These are phyloP conservation scores for Pegea sp. DNA, from an alignment of 23 tunicate species.

Conservation along the genomic window DNA sequence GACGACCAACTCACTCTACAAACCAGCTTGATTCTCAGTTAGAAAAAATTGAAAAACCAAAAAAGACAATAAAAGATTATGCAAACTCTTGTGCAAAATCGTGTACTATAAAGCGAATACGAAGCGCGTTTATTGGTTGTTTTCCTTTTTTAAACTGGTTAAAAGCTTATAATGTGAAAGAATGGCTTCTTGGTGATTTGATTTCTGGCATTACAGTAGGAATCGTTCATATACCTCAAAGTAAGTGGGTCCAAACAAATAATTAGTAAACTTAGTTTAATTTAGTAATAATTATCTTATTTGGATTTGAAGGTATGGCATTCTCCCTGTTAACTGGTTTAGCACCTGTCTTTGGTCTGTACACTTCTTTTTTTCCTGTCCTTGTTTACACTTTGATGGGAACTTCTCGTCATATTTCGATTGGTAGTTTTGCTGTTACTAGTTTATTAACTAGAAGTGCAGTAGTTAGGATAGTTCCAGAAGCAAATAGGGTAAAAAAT, in stretches of 20 bases:
- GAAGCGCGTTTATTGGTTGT: conserved; percentile 8
- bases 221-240: conserved; percentile 86
- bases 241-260: conserved; percentile 11
- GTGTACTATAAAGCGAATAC: conserved; percentile 5
- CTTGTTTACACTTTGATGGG: conserved; percentile 85
- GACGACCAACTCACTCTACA: not conserved
- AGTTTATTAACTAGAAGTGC: conserved; percentile 48
- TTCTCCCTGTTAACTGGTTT: conserved; percentile 70
- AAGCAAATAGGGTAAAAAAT: not conserved
- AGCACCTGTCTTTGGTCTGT: conserved; percentile 77
- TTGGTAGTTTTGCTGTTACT: conserved; percentile 87
- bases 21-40: not conserved
- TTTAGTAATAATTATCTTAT: no score
- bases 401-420: conserved; percentile 81
- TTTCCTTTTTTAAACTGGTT: conserved; percentile 77
- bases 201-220: conserved; percentile 87
- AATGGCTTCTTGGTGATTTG: conserved; percentile 66
- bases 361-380: conserved; percentile 77
- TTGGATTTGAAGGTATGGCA: conserved; percentile 97
- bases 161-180: conserved; percentile 24
- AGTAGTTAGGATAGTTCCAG: conserved; percentile 31
- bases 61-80: conserved; percentile 5
- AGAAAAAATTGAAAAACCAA: not conserved
- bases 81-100: conserved; percentile 7
- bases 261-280: not conserved